phyloP scores from a whole-genome alignment of 2,888 invertebrate species.

The Noctua fimbriata region DNA sequence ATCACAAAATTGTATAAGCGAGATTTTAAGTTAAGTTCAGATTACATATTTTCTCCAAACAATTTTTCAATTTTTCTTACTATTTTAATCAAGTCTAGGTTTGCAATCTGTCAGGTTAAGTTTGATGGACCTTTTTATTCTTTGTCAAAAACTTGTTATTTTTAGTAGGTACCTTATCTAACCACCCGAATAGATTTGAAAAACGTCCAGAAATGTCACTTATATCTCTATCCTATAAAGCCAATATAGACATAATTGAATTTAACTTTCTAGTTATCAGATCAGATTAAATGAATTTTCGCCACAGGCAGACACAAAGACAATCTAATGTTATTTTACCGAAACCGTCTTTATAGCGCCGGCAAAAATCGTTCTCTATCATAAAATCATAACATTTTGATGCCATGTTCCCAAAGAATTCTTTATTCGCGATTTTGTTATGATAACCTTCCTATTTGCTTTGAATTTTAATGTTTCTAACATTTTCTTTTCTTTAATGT shows the following conservation, averaged over 20 bases:
- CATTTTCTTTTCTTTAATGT: constrained; percentile 35
- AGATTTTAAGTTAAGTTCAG: neutral
- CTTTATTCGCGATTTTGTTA: constrained; percentile 63
- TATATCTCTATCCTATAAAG: neutral
- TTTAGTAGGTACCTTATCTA: too few relatives aligned
- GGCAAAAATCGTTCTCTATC: constrained; percentile 65
- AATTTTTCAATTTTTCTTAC: too few relatives aligned
- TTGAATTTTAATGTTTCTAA: constrained; percentile 63
- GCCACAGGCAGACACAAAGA: constrained; percentile 56
- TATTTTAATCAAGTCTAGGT: neutral
- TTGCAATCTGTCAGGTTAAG: neutral
- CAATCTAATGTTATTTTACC: constrained; percentile 13
- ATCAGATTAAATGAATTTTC: neutral
- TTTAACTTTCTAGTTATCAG: neutral
- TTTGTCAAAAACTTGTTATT: neutral
- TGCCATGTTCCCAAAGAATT: constrained; percentile 60
- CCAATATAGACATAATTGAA: neutral
- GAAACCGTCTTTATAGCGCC: constrained; percentile 43
- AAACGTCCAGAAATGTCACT: neutral
- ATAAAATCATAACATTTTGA: constrained; percentile 71
- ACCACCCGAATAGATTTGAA: neutral
- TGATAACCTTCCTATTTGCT: constrained; percentile 67
- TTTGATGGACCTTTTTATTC: neutral
- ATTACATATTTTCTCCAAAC: neutral
- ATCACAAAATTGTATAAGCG: neutral